Percentiles rank a stretch among this genome's conserved stretches.
These are phyloP conservation scores for Cenopis cana DNA, from an alignment of 2,888 invertebrate genomes.

Conservation along the genomic window DNA sequence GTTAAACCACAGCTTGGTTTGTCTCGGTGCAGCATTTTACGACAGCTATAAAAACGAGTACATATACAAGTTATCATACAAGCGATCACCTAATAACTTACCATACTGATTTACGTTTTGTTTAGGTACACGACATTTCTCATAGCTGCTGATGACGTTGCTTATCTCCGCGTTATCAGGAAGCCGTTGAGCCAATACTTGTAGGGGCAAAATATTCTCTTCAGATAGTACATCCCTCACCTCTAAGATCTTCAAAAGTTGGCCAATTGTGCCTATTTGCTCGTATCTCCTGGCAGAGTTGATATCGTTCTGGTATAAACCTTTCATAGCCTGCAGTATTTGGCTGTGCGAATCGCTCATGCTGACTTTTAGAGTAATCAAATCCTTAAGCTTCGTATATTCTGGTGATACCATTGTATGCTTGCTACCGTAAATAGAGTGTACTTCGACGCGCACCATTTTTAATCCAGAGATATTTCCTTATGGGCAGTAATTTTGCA, in stretches of 20 bases:
- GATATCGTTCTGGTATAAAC: constrained; percentile 66
- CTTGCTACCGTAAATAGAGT: neutral
- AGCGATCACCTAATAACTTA: constrained; percentile 57
- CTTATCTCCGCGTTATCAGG: constrained; percentile 57
- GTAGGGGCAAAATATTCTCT: constrained; percentile 67
- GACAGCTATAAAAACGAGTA: no score
- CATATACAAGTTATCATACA: no score
- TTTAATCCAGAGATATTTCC: neutral
- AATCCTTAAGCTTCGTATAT: constrained; percentile 49
- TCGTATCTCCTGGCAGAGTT: constrained; percentile 74
- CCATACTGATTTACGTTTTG: constrained; percentile 61
- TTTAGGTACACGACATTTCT: constrained; percentile 55
- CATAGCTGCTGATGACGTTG: constrained; percentile 62
- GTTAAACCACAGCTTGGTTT: no score
- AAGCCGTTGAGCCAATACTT: constrained; percentile 63
- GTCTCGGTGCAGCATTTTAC: no score
- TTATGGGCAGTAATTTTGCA: neutral
- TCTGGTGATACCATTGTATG: constrained; percentile 43
- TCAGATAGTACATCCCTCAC: constrained; percentile 69
- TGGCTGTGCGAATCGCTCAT: constrained; percentile 61
- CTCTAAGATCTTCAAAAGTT: constrained; percentile 70
- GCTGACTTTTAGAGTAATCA: constrained; percentile 60
- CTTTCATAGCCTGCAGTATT: constrained; percentile 65
- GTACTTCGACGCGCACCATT: constrained; percentile 29
- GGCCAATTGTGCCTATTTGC: constrained; percentile 63